Base-by-base conservation (phyloP, 1,140 invertebrate species). In the Panagrolaimus sp. region DNA sequence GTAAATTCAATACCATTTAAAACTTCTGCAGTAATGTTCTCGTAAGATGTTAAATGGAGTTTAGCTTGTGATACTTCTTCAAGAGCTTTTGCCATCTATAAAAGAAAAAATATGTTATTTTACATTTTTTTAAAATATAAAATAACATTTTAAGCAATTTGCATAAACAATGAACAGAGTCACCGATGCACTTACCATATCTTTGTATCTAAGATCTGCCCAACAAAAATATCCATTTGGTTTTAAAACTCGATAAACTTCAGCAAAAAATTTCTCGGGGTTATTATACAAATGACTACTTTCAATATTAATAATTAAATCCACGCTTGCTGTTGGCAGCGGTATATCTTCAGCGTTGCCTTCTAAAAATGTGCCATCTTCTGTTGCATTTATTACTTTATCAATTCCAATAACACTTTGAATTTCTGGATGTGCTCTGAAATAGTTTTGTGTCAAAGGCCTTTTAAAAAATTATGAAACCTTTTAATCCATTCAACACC, bases 251-350 rank as follows among this genome's bases (percentile, higher is more conserved):
- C 73, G 48, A 46, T 67, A 24, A n/a, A 62, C 74, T 66, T 74
- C 73, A 21, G 15, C 38, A 26, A 74, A 72, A 38, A 74, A 74
- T 43, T 43, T 62, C 38, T 58, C 17, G 9, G 43, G 43, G 17
- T 76, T 66, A 10, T 55, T 15, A 48, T 74, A 74, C 15, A 74
- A 58, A 63, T 74, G 73, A 63, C 73, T 74, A 45, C 74, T 76
- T 21, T 74, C 73, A n/a, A 74, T 55, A 55, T 74, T 74, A 10
- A 76, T 17, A 15, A 74, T 38, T 14, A 74, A 58, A 44, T 74
- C 73, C 17, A 76, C 73, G 12, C 45, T 45, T 45, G 14, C 14
- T n/a, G 17, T 21, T 24, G 32, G 21, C 43, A 76, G 73, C 10
- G 73, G 73, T 4, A 76, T 14, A 24, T 66, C 45, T 38, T 76